These are phyloP conservation scores for Octomys mimax DNA, from an alignment of 2,797 vertebrate species.

Conservation along the genomic window DNA sequence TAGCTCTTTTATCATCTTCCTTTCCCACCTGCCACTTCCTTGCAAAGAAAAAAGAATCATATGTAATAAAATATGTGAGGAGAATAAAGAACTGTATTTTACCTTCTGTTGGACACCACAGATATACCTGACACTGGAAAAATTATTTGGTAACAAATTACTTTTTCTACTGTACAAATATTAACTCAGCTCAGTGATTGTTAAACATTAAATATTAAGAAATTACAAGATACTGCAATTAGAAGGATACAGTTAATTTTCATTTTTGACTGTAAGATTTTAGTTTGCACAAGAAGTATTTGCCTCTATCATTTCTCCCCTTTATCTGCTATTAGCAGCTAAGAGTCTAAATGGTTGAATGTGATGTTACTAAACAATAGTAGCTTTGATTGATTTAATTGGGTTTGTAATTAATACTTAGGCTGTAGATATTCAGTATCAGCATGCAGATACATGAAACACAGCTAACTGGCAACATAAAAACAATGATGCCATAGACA, in stretches of 20 bases:
- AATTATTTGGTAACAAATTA: neutral
- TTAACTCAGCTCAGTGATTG: neutral
- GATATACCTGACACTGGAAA: neutral
- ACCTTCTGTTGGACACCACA: neutral
- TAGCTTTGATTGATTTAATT: neutral
- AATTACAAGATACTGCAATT: neutral
- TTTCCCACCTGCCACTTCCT: neutral
- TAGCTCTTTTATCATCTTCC: neutral
- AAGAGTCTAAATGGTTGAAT: neutral
- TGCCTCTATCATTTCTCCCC: neutral
- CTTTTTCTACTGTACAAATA: neutral
- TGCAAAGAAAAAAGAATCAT: neutral
- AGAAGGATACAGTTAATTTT: neutral
- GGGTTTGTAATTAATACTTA: neutral
- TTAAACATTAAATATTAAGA: neutral
- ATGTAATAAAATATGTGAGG: neutral
- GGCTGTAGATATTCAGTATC: neutral
- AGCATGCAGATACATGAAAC: neutral
- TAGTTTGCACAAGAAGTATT: neutral
- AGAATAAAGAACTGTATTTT: slow-evolving; percentile 16
- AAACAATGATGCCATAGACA: neutral
- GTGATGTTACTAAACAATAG: neutral
- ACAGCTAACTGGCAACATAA: neutral
- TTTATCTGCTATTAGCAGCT: neutral
- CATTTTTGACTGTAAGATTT: neutral